These are phyloP conservation scores for Zaprionus nigranus DNA, from an alignment of 1,140 invertebrate species.

Conservation along the genomic window DNA sequence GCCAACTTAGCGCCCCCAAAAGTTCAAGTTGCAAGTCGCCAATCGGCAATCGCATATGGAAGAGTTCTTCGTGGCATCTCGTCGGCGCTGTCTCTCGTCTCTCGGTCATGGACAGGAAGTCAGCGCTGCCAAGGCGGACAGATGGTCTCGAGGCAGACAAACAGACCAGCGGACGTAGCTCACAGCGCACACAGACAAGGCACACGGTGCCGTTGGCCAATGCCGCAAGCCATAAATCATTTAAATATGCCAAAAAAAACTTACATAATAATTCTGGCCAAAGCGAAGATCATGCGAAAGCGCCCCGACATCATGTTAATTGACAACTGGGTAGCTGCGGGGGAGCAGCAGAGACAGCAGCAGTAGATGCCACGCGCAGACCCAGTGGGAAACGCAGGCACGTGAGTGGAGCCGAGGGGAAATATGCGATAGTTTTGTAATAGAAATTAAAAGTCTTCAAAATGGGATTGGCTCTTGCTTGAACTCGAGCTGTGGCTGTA, in stretches of 20 bases:
- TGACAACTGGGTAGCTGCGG: conserved; percentile 43
- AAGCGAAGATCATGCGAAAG: conserved; percentile 33
- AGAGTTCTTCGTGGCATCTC: conserved; percentile 62
- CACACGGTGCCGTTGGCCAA: conserved; percentile 60
- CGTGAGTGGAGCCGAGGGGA: neutral
- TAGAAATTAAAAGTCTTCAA: too few relatives aligned
- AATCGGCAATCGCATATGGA: conserved; percentile 57
- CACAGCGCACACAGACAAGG: neutral
- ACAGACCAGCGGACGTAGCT: neutral
- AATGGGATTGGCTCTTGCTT: too few relatives aligned
- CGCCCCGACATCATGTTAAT: conserved; percentile 51
- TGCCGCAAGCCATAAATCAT: conserved; percentile 79
- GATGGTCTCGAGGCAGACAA: neutral
- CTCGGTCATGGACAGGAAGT: conserved; percentile 69
- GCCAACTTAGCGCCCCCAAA: conserved; percentile 79
- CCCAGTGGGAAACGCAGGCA: neutral
- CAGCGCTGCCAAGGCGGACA: conserved; percentile 15
- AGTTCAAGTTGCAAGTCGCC: conserved; percentile 65
- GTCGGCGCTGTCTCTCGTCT: neutral
- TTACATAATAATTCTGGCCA: conserved; percentile 80
- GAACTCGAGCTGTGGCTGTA: too few relatives aligned
- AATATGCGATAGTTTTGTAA: neutral
- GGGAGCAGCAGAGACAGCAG: neutral
- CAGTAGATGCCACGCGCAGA: neutral
- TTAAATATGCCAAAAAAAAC: conserved; percentile 75